Percentiles rank a stretch among this genome's conserved stretches.
These are phyloP conservation scores for Nymphalis c-album DNA, from an alignment of 2,888 invertebrate species.

Conservation along the genomic window DNA sequence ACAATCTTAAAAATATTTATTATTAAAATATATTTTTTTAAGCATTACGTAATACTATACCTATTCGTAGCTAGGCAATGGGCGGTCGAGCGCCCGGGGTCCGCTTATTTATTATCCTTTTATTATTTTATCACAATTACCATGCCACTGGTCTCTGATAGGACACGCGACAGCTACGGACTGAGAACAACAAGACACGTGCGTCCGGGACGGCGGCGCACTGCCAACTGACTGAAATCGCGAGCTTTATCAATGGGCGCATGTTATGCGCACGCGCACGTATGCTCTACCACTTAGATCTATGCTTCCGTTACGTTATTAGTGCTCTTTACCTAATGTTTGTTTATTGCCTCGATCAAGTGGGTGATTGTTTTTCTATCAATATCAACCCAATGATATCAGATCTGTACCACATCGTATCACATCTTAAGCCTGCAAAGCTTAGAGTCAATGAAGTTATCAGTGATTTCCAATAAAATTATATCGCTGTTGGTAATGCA, in stretches of 20 bases:
- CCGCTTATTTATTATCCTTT: slow-evolving; percentile 56
- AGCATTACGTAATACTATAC: slow-evolving; percentile 71
- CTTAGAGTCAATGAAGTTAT: too few relatives aligned
- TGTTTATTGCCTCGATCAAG: slow-evolving; percentile 56
- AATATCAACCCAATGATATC: slow-evolving; percentile 14
- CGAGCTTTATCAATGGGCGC: slow-evolving; percentile 71
- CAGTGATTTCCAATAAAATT: too few relatives aligned
- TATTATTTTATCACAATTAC: slow-evolving; percentile 66
- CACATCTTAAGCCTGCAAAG: too few relatives aligned
- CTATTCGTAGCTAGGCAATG: slow-evolving; percentile 58
- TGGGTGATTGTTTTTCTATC: slow-evolving; percentile 41
- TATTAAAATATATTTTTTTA: slow-evolving; percentile 6
- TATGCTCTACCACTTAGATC: slow-evolving; percentile 68
- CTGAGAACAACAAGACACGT: slow-evolving; percentile 44
- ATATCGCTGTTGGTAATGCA: too few relatives aligned
- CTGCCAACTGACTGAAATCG: slow-evolving; percentile 69
- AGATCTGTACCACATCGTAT: neutral
- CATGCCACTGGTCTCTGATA: slow-evolving; percentile 65
- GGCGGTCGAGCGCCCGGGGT: slow-evolving; percentile 55
- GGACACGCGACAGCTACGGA: slow-evolving; percentile 41
- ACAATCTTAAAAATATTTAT: slow-evolving; percentile 26
- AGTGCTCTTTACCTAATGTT: slow-evolving; percentile 64
- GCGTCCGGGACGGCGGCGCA: slow-evolving; percentile 63
- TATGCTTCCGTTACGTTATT: slow-evolving; percentile 72
- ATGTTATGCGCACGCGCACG: slow-evolving; percentile 63